Evolutionary conservation across 2,888 invertebrate species (phyloP), one percentile per base, ranked within the genome.

Genomic region (Pristionchus exspectatus): DNA sequence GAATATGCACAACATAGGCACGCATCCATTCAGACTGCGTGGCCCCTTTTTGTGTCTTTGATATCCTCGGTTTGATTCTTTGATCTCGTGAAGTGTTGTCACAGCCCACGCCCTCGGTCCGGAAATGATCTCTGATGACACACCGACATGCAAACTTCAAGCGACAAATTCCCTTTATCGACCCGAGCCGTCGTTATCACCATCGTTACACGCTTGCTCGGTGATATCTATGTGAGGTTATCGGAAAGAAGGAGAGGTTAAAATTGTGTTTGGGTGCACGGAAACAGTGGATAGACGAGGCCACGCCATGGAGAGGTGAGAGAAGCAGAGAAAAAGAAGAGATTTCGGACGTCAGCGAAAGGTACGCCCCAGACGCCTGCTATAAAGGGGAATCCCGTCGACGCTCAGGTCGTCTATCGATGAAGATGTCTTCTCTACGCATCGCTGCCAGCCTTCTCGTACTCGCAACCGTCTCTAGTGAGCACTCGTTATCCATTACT

Each of bases 111-210:
- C 69, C 69, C 30, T 9, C n/a, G 21, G 4, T 69, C 69, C 69
- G 69, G 69, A 69, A 27, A 30, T 69, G 30, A 30, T 69, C 69
- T 69, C 1, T 69, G 69, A 69, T 69, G 27, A 30, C 30, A 24
- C n/a, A 69, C n/a, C n/a, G 27, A 69, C 69, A n/a, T 69, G 5
- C 69, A 69, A 30, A 69, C 69, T 69, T 69, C 69, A 69, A 69
- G 1, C 30, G 69, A 69, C 10, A 14, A 30, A 30, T 2, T 14
- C 9, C 38, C 54, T 54, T 54, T 54, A 2, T 18, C 2, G 38
- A 38, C 38, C 38, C 38, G 63, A 63, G 63, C 18, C 63, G 7
- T 63, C 21, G 24, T 69, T 30, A 69, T 69, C n/a, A n/a, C n/a
- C 69, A 69, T 69, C 30, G 12, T 69, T 69, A 69, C 69, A 69